A percentile compares a stretch with the other conserved stretches of the same genome.
These are phyloP conservation scores for Cololabis saira DNA, from an alignment of 2,113 vertebrate genomes.

Conservation along the genomic window DNA sequence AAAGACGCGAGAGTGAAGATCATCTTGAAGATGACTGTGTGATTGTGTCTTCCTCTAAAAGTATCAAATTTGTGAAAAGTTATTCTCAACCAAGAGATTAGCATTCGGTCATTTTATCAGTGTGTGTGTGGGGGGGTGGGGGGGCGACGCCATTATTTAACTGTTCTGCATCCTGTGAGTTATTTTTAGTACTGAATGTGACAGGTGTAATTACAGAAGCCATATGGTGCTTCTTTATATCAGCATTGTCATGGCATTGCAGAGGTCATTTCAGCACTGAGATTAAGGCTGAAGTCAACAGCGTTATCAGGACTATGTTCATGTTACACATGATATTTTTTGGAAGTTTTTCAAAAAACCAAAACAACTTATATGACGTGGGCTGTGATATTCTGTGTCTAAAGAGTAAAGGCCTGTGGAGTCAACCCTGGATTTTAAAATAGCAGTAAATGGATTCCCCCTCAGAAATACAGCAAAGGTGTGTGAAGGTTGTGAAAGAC, in stretches of 20 bases:
- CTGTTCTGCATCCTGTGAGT: constrained; percentile 47
- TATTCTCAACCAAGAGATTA: constrained; percentile 19
- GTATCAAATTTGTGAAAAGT: constrained; percentile 58
- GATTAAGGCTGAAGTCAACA: constrained; percentile 43
- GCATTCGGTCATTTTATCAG: constrained; percentile 25
- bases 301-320: constrained; percentile 74
- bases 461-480: constrained; percentile 22
- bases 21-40: constrained; percentile 35
- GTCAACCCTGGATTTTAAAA: constrained; percentile 31
- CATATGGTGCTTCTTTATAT: constrained; percentile 61
- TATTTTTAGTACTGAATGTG: constrained; percentile 67
- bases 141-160: constrained; percentile 9
- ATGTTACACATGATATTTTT: no score
- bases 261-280: constrained; percentile 59
- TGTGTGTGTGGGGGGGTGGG: not conserved
- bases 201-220: constrained; percentile 68
- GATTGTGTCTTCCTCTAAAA: constrained; percentile 54
- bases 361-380: no score
- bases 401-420: constrained; percentile 7
- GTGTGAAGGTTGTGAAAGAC: constrained; percentile 38
- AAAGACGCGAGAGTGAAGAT: constrained; percentile 37
- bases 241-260: constrained; percentile 50
- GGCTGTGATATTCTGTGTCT: not conserved
- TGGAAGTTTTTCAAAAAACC: no score
- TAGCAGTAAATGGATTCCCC: constrained; percentile 35